Base-by-base conservation (phyloP, 2,113 vertebrate species). In the Sorex fumeus region DNA sequence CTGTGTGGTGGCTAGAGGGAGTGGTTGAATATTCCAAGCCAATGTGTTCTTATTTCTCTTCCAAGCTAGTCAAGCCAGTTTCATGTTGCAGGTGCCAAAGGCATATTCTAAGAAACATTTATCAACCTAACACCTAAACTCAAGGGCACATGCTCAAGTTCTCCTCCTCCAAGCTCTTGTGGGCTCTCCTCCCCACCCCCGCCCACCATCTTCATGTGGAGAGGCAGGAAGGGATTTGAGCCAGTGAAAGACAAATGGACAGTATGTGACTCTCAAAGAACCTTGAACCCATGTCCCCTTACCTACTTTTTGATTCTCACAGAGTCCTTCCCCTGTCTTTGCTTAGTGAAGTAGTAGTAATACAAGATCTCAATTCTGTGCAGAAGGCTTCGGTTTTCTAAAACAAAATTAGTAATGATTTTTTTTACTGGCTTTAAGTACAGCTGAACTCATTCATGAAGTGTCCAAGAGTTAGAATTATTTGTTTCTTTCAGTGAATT, bases 31-130 rank as follows among this genome's bases (percentile, higher is more conserved):
- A 94, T 71, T 82, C 45, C 84, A 81, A 92, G 84, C 72, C 94
- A 88, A 94, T 91, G 79, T 86, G 15, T 40, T 88, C 66, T 21
- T 76, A n/a, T 79, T 90, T 87, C 66, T 80, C 86, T 93, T 83
- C 67, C 60, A 83, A 83, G 72, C 60, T 85, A 32, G 69, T 8
- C 85, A 88, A 87, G 75, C 71, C 34, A 40, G 43, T 74, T 93
- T 47, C 50, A 71, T 76, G 25, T 6, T 28, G 13, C n/a, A 40
- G 32, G 5, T 66, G 67, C 88, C 94, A 88, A 94, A 88, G 82
- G n/a, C 75, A 72, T 47, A 74, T 87, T 94, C 80, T 86, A 87
- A 88, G 64, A 81, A 72, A 57, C n/a, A 5, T 81, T 81, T 83
- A 76, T 62, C 88, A 71, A 10, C 79, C 19, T 71, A 5, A 23